phyloP scores from a whole-genome alignment of 2,888 invertebrate genomes.

The Epistrophe grossulariae region DNA sequence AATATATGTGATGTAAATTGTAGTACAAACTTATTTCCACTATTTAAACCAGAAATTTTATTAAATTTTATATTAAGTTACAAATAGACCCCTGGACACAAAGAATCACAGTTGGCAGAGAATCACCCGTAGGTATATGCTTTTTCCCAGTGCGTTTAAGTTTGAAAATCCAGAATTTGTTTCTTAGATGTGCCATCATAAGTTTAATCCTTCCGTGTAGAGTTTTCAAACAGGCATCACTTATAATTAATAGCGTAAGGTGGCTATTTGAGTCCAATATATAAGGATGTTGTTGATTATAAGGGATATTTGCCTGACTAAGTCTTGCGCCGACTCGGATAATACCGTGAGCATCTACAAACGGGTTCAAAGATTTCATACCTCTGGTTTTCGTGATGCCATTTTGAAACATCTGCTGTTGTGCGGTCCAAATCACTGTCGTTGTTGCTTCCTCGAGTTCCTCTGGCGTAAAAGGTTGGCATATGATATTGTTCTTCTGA shows the following conservation, averaged over 20 bases:
- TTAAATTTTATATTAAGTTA: no score
- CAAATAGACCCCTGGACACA: no score
- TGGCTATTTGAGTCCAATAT: slow-evolving; percentile 2
- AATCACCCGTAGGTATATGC: slow-evolving; percentile 63
- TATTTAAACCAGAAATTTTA: no score
- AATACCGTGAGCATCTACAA: not conserved
- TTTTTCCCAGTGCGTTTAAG: slow-evolving; percentile 60
- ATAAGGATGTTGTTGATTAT: slow-evolving; percentile 15
- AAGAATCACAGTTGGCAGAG: no score
- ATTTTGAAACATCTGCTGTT: not conserved
- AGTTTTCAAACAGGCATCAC: not conserved
- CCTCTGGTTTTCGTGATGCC: not conserved
- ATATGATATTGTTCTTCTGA: no score
- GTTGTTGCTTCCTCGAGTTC: slow-evolving; percentile 7
- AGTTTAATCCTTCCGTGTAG: slow-evolving; percentile 20
- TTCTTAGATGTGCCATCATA: slow-evolving; percentile 10
- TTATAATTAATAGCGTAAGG: not conserved
- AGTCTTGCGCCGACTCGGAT: not conserved
- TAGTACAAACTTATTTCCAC: no score
- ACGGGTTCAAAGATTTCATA: not conserved
- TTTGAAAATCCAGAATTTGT: slow-evolving; percentile 18
- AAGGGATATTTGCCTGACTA: slow-evolving; percentile 1
- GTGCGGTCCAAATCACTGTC: not conserved
- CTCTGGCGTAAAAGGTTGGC: not conserved
- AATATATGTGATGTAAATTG: no score